These are phyloP conservation scores for Aegotheles bennettii DNA, from an alignment of 2,113 vertebrate genomes.

Conservation along the genomic window DNA sequence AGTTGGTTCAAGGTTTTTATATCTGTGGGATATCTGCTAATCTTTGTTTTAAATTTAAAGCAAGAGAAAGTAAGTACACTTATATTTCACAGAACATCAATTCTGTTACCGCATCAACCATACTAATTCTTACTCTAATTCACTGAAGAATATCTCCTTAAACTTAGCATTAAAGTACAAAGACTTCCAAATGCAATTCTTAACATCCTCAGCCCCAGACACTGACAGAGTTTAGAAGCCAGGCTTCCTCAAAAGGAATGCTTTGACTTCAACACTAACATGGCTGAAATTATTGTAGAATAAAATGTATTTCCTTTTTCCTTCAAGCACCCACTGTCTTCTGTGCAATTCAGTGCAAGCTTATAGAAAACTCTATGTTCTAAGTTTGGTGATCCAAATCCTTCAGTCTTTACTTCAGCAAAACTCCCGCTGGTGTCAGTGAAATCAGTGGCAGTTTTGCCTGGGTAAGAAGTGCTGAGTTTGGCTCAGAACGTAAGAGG, in stretches of 20 bases:
- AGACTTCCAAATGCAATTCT: constrained; percentile 42
- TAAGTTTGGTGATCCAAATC: constrained; percentile 32
- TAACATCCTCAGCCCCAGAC: background rate
- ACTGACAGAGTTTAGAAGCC: constrained; percentile 29
- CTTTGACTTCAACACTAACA: constrained; percentile 47
- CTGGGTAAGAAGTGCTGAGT: background rate
- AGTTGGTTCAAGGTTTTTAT: background rate
- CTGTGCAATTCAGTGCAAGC: background rate
- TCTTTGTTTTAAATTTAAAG: background rate
- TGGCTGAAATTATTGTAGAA: constrained; percentile 33
- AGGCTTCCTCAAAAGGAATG: constrained; percentile 34
- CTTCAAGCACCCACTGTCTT: constrained; percentile 6
- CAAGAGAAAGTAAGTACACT: background rate
- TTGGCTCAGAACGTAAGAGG: background rate
- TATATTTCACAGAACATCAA: constrained; percentile 1
- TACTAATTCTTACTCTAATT: constrained; percentile 8
- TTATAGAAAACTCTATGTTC: constrained; percentile 38
- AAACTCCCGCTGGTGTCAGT: constrained; percentile 5
- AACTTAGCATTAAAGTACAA: constrained; percentile 6
- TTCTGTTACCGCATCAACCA: background rate
- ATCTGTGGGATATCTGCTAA: background rate
- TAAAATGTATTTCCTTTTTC: constrained; percentile 33
- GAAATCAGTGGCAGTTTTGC: constrained; percentile 28
- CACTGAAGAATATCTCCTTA: constrained; percentile 18
- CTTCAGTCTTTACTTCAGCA: constrained; percentile 54